Percentiles rank a stretch among this genome's conserved stretches.
Evolutionary conservation across 2,888 invertebrate species (phyloP).

Genomic region (Hypomecis atomaria): DNA sequence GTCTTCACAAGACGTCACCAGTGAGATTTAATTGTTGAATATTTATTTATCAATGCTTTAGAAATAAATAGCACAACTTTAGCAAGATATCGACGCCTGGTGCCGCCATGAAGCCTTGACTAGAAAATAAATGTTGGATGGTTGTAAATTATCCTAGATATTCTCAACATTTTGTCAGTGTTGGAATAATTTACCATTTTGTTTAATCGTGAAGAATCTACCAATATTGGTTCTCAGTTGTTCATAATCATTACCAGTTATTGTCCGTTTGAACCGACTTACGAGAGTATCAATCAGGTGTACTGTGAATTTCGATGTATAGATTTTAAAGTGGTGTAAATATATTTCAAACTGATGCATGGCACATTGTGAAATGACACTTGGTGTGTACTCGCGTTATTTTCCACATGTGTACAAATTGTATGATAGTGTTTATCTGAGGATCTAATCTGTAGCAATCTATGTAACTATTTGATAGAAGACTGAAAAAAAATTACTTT

Average conservation of each 20-base stretch:
- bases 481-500: slow-evolving; percentile 77
- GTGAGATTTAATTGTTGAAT: too few species aligned
- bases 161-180: too few species aligned
- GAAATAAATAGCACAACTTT: too few species aligned
- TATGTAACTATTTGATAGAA: slow-evolving; percentile 76
- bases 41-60: too few species aligned
- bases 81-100: background rate
- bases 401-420: slow-evolving; percentile 66
- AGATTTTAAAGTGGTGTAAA: slow-evolving; percentile 1
- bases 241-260: background rate
- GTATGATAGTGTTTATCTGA: slow-evolving; percentile 70
- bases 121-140: background rate
- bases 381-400: slow-evolving; percentile 19
- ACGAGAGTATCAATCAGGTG: background rate
- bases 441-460: slow-evolving; percentile 71
- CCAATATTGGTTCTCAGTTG: too few species aligned
- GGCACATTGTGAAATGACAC: slow-evolving; percentile 9
- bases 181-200: too few species aligned
- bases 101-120: slow-evolving; percentile 1
- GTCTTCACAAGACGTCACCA: too few species aligned
- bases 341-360: slow-evolving; percentile 10
- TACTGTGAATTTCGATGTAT: background rate
- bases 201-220: too few species aligned
- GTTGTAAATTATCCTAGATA: background rate
- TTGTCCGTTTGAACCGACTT: background rate